Evolutionary conservation across 2,113 vertebrate species (phyloP).

Genomic region (Dendropsophus ebraccatus): DNA sequence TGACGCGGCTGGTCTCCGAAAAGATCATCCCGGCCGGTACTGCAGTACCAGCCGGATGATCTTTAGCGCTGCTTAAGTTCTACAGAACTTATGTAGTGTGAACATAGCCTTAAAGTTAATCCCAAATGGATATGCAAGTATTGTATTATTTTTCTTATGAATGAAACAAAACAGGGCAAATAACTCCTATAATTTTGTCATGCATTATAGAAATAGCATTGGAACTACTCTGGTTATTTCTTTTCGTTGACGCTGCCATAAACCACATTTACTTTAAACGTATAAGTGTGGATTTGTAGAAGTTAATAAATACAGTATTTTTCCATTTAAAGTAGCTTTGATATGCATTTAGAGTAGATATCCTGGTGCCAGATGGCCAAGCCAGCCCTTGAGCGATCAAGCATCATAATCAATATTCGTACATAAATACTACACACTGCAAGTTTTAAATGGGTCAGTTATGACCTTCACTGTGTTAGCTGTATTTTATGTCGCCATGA

Average conservation of each 20-base stretch:
- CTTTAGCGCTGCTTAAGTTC: too few relatives aligned
- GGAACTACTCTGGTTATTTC: not conserved
- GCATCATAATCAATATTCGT: constrained; percentile 49
- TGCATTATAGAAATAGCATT: not conserved
- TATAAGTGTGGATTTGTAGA: not conserved
- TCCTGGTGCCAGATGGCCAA: constrained; percentile 49
- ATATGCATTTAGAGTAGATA: not conserved
- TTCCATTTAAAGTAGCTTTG: constrained; percentile 51
- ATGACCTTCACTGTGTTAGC: constrained; percentile 30
- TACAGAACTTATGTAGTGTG: too few relatives aligned
- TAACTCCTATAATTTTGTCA: too few relatives aligned
- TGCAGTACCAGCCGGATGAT: too few relatives aligned
- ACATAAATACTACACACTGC: constrained; percentile 35
- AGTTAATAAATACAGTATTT: constrained; percentile 29
- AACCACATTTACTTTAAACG: not conserved
- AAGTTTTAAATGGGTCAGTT: constrained; percentile 48
- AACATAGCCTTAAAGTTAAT: too few relatives aligned
- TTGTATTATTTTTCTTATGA: not conserved
- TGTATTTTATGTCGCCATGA: not conserved
- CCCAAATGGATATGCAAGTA: too few relatives aligned
- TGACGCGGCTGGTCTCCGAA: too few relatives aligned
- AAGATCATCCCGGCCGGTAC: too few relatives aligned
- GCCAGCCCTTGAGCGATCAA: constrained; percentile 60
- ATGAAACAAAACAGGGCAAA: not conserved
- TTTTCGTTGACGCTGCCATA: not conserved